Evolutionary conservation across 2,888 invertebrate genomes (phyloP).

Genomic region (Yponomeuta sedellus): DNA sequence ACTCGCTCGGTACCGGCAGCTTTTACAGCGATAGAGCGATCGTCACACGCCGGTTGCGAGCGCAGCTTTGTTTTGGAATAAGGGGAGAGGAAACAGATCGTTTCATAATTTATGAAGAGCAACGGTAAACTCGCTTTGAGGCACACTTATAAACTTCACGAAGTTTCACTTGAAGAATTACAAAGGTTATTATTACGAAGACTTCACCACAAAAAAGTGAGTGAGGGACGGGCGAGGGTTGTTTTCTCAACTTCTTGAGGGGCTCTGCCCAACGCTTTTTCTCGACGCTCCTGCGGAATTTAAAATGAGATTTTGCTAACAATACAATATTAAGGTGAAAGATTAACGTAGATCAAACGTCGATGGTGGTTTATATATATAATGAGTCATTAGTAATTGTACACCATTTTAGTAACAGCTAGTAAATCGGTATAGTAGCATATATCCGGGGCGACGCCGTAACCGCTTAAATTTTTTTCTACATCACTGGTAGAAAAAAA

Average conservation of each 20-base stretch:
- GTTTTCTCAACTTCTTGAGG: slow-evolving; percentile 40
- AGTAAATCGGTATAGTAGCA: not conserved
- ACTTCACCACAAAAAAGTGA: slow-evolving; percentile 39
- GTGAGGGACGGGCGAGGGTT: slow-evolving; percentile 36
- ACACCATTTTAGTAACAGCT: not conserved
- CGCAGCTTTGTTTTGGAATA: slow-evolving; percentile 14
- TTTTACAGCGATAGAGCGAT: slow-evolving; percentile 7
- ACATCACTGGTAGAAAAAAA: slow-evolving; percentile 3
- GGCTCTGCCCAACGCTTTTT: slow-evolving; percentile 32
- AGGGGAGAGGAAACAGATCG: slow-evolving; percentile 29
- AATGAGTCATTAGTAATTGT: not conserved
- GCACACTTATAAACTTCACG: slow-evolving; percentile 41
- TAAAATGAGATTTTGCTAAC: slow-evolving; percentile 16
- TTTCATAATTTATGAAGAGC: slow-evolving; percentile 40
- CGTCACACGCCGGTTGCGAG: not conserved
- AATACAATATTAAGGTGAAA: not conserved
- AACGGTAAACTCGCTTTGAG: slow-evolving; percentile 38
- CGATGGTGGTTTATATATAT: no score
- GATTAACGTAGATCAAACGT: not conserved
- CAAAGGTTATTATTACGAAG: slow-evolving; percentile 54
- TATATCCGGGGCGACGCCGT: not conserved
- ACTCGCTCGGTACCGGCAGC: not conserved
- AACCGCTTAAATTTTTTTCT: not conserved
- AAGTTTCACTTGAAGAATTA: slow-evolving; percentile 51
- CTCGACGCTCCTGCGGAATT: slow-evolving; percentile 28